A percentile compares a stretch with the other conserved stretches of the same genome.
These are phyloP conservation scores for Tiliacea aurago DNA, from an alignment of 2,888 invertebrate species.

Conservation along the genomic window DNA sequence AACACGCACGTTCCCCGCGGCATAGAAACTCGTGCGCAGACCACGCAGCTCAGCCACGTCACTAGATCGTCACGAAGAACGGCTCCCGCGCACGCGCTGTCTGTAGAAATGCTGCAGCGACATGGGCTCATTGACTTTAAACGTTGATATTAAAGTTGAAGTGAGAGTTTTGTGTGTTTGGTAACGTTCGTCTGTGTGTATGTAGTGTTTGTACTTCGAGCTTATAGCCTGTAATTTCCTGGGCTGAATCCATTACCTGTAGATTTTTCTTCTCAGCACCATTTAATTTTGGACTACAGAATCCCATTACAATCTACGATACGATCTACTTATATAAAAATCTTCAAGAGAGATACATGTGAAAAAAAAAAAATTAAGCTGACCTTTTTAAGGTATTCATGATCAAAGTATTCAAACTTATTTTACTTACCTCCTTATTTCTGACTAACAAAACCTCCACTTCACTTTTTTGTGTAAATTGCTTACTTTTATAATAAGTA, in stretches of 20 bases:
- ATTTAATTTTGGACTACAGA: not conserved
- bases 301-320: not conserved
- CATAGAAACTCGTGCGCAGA: slow-evolving; percentile 78
- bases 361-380: not conserved
- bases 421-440: not conserved
- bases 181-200: not conserved
- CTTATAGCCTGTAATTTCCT: slow-evolving; percentile 17
- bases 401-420: not conserved
- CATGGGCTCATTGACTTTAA: slow-evolving; percentile 85
- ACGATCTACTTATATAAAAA: not conserved
- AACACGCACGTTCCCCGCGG: slow-evolving; percentile 71
- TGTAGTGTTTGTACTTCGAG: slow-evolving; percentile 12
- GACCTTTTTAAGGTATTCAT: not conserved
- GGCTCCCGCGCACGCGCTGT: slow-evolving; percentile 84
- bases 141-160: slow-evolving; percentile 69
- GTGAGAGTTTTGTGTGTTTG: not conserved
- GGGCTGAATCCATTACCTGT: not conserved
- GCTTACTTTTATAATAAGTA: too few species aligned
- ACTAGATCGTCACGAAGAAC: slow-evolving; percentile 85
- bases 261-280: not conserved
- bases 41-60: slow-evolving; percentile 84
- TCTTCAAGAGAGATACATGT: not conserved
- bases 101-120: slow-evolving; percentile 84
- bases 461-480: too few species aligned
- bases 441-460: not conserved